Evolutionary conservation across 2,888 invertebrate species (phyloP).

Genomic region (Agelastica alni): DNA sequence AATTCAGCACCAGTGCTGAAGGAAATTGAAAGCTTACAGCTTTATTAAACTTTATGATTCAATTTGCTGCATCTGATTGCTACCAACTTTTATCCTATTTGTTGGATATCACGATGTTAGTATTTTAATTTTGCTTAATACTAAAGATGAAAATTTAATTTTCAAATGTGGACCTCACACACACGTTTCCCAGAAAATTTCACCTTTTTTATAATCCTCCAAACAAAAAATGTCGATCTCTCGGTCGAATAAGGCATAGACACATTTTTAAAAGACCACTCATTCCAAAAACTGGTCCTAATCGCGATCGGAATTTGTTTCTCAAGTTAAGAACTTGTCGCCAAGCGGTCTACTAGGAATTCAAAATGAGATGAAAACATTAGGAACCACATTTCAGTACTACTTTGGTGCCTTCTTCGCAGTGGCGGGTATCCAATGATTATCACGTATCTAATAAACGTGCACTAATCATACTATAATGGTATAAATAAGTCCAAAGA

Average conservation of each 20-base stretch:
- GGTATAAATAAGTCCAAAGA: no score
- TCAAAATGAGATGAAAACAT: conserved; percentile 5
- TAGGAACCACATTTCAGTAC: conserved; percentile 12
- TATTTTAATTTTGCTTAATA: no score
- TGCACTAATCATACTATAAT: no score
- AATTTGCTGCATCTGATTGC: no score
- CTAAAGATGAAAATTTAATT: background rate
- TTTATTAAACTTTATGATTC: no score
- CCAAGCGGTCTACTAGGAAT: conserved; percentile 26
- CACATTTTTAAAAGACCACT: conserved; percentile 1
- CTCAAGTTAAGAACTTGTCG: conserved; percentile 18
- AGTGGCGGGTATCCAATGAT: no score
- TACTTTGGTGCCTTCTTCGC: background rate
- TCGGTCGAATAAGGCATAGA: background rate
- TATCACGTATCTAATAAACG: no score
- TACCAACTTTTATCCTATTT: no score
- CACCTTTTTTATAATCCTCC: background rate
- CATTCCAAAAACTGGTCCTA: conserved; percentile 17
- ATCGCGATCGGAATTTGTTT: conserved; percentile 15
- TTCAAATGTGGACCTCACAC: background rate
- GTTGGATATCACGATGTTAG: no score
- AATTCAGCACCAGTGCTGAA: no score
- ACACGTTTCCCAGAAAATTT: background rate
- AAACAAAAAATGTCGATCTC: conserved; percentile 1
- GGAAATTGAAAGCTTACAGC: no score